These are phyloP conservation scores for Myotis planiceps DNA, from an alignment of 2,797 vertebrate species.

Conservation along the genomic window DNA sequence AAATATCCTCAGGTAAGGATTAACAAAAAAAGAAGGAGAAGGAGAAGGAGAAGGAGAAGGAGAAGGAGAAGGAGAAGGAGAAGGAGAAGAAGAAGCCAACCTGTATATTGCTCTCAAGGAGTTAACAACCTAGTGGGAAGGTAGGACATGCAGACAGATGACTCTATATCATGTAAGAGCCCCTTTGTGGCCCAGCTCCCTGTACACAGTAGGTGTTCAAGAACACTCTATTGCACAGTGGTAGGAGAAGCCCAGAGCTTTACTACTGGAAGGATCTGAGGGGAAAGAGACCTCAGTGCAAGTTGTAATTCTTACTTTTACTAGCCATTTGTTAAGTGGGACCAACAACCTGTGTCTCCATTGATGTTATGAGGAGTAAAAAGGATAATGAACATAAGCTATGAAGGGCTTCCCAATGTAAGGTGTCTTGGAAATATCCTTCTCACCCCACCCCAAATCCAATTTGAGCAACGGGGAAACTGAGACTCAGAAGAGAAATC, in stretches of 20 bases:
- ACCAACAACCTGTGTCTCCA: neutral
- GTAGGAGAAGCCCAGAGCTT: neutral
- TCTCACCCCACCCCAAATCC: neutral
- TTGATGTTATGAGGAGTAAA: neutral
- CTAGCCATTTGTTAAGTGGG: neutral
- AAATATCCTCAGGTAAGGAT: no score
- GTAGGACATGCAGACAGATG: neutral
- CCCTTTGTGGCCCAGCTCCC: neutral
- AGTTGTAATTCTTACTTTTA: neutral
- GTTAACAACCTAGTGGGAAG: neutral
- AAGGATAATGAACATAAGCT: neutral
- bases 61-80: no score
- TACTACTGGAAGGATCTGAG: neutral
- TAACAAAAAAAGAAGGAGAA: no score
- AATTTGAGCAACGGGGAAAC: neutral
- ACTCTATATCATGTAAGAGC: neutral
- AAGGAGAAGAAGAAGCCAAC: no score
- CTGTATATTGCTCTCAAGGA: neutral
- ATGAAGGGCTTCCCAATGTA: neutral
- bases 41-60: no score
- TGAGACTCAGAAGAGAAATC: neutral
- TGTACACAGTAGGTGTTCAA: neutral
- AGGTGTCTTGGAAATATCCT: neutral
- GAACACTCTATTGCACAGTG: neutral
- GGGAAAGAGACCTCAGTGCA: neutral